A percentile compares a stretch with the other conserved stretches of the same genome.
Evolutionary conservation across 2,888 invertebrate genomes (phyloP).

Genomic region (Yponomeuta plumbellus): DNA sequence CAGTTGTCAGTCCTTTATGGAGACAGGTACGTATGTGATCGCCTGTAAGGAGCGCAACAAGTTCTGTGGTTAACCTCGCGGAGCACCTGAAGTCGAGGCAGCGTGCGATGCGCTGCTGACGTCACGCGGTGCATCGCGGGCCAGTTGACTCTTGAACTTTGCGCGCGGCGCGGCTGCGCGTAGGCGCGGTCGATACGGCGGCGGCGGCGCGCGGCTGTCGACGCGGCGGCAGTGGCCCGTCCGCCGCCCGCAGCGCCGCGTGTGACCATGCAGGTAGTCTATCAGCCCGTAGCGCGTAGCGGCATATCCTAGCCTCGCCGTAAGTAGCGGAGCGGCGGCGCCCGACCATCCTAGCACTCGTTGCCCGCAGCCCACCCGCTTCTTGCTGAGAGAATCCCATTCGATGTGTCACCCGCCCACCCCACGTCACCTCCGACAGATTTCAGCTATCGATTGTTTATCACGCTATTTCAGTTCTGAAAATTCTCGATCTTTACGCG

Average conservation of each 20-base stretch:
- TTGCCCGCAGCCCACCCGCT: conserved; percentile 15
- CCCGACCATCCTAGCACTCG: background rate
- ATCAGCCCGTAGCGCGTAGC: conserved; percentile 54
- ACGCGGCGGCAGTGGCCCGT: conserved; percentile 31
- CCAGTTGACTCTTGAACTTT: conserved; percentile 39
- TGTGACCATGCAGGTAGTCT: conserved; percentile 70
- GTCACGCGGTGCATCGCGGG: conserved; percentile 19
- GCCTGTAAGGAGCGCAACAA: background rate
- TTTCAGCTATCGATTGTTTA: conserved; percentile 20
- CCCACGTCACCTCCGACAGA: background rate
- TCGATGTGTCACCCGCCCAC: background rate
- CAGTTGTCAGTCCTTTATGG: too few species aligned
- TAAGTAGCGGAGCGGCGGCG: conserved; percentile 44
- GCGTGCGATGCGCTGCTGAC: background rate
- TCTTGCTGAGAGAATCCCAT: background rate
- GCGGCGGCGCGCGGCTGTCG: conserved; percentile 34
- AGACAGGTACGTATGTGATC: too few species aligned
- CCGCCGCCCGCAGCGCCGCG: conserved; percentile 29
- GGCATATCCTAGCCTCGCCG: conserved; percentile 59
- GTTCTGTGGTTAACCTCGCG: background rate
- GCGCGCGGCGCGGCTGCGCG: conserved; percentile 21
- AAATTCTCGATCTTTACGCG: background rate
- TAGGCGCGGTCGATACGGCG: conserved; percentile 23
- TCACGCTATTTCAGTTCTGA: conserved; percentile 13
- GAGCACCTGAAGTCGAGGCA: background rate